Evolutionary conservation across 1,140 invertebrate genomes (phyloP), one percentile per base, ranked within the genome.

Genomic region (Araneus ventricosus): DNA sequence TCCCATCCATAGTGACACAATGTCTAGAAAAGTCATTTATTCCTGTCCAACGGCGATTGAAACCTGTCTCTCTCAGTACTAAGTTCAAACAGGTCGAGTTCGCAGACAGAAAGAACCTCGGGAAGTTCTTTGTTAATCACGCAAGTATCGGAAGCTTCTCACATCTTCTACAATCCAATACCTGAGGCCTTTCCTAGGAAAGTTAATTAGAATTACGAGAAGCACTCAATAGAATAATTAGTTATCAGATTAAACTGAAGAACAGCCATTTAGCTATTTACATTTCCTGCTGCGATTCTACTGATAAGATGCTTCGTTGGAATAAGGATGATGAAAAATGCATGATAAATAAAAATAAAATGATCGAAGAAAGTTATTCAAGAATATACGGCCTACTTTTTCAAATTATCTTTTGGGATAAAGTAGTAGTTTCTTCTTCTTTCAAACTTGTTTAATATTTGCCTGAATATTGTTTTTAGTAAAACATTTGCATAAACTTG

Each of bases 211-310:
- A 59, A 61, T 61, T 34, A 37, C 24, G 22, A 87, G 85, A 87
- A 45, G 57, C 59, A 87, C 85, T 87, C 85, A 61, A 59, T 61
- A 87, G 57, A 63, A 45, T 61, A 87, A 87, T 87, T 87, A 87
- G 85, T 87, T 87, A 87, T 87, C 27, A 61, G 85, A 87, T 87
- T 63, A 59, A 61, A 37, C 52, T 61, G 27, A 61, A 87, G 85
- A 87, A 45, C 27, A 87, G 6, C 63, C 82, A 84, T 45, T n/a
- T 57, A 57, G 82, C 8, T 34, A 87, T 87, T 87, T 61, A 87
- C 85, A 87, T 61, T 87, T 87, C 85, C 52, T 87, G 85, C 85
- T 57, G 41, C 37, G 80, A 82, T 82, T 39, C 27, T 82, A 39
- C 20, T 82, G 41, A 82, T 82, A 82, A 82, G 39, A 41, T n/a